phyloP scores from a whole-genome alignment of 2,797 vertebrate genomes.

The Molossus alvarezi region DNA sequence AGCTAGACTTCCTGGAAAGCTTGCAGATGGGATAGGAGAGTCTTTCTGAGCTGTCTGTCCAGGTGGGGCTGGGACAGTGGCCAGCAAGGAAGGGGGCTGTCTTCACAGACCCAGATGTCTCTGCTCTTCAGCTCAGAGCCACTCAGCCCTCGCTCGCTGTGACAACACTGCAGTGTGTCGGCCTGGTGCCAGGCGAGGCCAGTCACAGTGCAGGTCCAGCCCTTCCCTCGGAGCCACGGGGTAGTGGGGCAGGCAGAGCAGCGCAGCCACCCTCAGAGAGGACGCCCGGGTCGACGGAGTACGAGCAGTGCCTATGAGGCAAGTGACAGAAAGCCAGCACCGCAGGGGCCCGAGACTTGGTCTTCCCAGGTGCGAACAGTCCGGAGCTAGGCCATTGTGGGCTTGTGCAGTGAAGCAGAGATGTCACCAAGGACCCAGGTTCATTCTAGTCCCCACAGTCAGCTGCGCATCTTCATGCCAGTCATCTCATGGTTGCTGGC shows the following conservation, averaged over 20 bases:
- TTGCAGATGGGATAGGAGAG: not conserved
- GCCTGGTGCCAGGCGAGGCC: not conserved
- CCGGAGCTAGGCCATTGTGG: not conserved
- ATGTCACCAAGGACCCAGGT: not conserved
- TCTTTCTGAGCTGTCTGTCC: not conserved
- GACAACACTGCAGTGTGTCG: fast-evolving
- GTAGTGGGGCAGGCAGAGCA: not conserved
- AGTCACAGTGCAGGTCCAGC: not conserved
- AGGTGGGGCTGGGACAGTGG: not conserved
- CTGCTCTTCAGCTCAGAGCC: not conserved
- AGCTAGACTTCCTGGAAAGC: not conserved
- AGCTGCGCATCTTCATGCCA: not conserved
- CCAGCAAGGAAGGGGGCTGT: not conserved
- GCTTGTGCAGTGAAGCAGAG: not conserved
- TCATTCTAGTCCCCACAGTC: not conserved
- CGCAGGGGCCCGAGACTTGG: not conserved
- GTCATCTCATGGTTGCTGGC: not conserved
- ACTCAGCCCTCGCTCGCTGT: fast-evolving
- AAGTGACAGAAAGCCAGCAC: not conserved
- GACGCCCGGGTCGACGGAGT: fast-evolving
- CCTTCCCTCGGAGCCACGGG: not conserved
- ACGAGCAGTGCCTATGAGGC: not conserved
- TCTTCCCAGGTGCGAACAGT: not conserved
- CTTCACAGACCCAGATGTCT: not conserved
- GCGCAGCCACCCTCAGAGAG: not conserved